A percentile compares a stretch with the other conserved stretches of the same genome.
Conservation (phyloP, 2,797 vertebrate species). For the Petrocephalus sullivani region DNA sequence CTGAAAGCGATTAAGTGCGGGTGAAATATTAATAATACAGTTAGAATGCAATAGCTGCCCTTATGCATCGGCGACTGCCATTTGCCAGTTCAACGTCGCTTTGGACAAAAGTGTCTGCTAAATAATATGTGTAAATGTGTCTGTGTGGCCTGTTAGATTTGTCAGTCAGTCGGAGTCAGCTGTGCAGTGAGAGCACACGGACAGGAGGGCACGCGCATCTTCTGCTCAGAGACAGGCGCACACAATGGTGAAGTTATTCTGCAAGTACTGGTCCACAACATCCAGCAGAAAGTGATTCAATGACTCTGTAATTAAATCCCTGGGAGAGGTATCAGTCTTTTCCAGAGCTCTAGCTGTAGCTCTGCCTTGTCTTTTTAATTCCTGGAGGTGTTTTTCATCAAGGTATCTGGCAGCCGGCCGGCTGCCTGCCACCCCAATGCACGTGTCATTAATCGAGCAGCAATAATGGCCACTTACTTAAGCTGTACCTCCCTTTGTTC, state of each 20-base stretch:
- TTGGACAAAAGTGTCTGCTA: not conserved
- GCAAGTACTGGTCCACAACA: not conserved
- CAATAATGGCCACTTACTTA: not conserved
- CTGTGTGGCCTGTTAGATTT: not conserved
- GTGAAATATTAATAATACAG: not conserved
- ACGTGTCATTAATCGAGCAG: not conserved
- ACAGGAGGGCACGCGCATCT: not conserved
- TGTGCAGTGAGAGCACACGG: not conserved
- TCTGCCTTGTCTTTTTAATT: constrained; percentile 4
- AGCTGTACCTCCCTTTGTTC: not conserved
- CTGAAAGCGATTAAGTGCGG: not conserved
- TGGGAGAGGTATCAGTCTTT: not conserved
- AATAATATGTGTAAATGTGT: not conserved
- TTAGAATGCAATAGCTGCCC: not conserved
- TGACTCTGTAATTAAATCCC: not conserved
- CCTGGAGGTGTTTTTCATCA: not conserved
- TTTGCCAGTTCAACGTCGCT: not conserved
- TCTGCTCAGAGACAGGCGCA: not conserved
- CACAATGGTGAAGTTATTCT: not conserved
- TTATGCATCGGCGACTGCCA: not conserved
- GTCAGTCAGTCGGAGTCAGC: not conserved
- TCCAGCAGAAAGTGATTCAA: not conserved
- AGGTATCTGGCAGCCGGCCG: not conserved
- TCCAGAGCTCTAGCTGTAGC: not conserved
- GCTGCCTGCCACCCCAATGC: not conserved